These are phyloP conservation scores for Cynopterus sphinx DNA, from an alignment of 2,797 vertebrate species.

Conservation along the genomic window DNA sequence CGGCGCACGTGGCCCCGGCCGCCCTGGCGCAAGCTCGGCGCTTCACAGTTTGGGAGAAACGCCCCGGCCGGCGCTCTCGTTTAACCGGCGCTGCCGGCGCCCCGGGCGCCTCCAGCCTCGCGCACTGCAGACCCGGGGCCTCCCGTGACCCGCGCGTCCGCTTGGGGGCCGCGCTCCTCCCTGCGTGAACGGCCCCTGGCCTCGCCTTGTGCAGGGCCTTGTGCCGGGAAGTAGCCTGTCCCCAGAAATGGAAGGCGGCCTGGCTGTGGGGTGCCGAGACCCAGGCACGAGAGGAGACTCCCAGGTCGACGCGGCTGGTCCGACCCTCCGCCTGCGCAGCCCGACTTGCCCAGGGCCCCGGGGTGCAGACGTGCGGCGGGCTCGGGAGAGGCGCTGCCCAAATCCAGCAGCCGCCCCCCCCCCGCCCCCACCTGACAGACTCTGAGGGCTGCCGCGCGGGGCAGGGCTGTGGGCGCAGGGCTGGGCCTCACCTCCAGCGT, in stretches of 20 bases:
- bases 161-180: not conserved
- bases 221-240: not conserved
- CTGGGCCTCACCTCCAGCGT: slow-evolving; percentile 94
- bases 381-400: not conserved
- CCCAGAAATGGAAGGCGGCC: not conserved
- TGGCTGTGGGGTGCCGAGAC: not conserved
- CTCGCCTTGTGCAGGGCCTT: not conserved
- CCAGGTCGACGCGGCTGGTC: fast-evolving
- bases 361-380: fast-evolving
- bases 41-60: not conserved
- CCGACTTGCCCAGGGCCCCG: fast-evolving
- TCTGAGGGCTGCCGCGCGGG: too few relatives aligned
- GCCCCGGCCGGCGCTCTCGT: fast-evolving
- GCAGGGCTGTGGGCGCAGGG: not conserved
- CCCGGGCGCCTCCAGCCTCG: not conserved
- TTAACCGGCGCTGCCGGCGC: too few relatives aligned
- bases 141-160: too few relatives aligned
- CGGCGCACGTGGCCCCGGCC: not conserved
- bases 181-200: fast-evolving
- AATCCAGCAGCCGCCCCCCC: not conserved
- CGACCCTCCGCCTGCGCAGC: too few relatives aligned
- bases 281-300: too few relatives aligned
- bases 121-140: not conserved
- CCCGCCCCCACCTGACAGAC: too few relatives aligned
- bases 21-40: fast-evolving